Evolutionary conservation across 2,797 vertebrate species (phyloP).

Genomic region (Danio kyathit): DNA sequence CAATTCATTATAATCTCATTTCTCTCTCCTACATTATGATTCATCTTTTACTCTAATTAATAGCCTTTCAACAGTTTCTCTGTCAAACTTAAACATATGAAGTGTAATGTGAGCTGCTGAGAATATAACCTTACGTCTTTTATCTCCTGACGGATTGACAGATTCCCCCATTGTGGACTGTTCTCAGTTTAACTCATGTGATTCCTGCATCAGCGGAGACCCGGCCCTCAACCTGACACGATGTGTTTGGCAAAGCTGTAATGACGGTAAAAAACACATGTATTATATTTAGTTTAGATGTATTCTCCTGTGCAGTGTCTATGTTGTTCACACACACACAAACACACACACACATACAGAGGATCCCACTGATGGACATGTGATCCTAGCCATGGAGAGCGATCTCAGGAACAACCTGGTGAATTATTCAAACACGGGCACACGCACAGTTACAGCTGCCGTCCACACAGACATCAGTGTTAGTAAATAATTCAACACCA

Average conservation of each 20-base stretch:
- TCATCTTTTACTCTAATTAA: background rate
- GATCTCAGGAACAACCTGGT: constrained; percentile 71
- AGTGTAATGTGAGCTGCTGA: constrained; percentile 6
- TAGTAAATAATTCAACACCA: constrained; percentile 61
- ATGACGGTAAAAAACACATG: constrained; percentile 70
- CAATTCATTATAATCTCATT: background rate
- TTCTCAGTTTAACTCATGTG: constrained; percentile 77
- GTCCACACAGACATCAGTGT: constrained; percentile 57
- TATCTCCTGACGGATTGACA: constrained; percentile 57
- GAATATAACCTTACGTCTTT: background rate
- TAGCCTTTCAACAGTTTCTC: background rate
- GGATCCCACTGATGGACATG: constrained; percentile 71
- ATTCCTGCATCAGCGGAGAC: constrained; percentile 75
- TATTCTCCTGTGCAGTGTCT: constrained; percentile 22
- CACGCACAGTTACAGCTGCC: constrained; percentile 49
- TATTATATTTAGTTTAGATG: constrained; percentile 14
- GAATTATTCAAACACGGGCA: constrained; percentile 77
- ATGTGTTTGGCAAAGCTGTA: constrained; percentile 82
- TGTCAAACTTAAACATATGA: background rate
- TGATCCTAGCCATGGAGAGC: constrained; percentile 69
- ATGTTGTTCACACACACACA: constrained; percentile 37
- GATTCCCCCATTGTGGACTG: constrained; percentile 68
- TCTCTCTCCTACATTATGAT: background rate
- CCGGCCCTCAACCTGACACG: constrained; percentile 79
- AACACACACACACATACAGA: constrained; percentile 23